Conservation (phyloP, 2,797 vertebrate genomes). For the Gymnoscopelus microlampas region DNA sequence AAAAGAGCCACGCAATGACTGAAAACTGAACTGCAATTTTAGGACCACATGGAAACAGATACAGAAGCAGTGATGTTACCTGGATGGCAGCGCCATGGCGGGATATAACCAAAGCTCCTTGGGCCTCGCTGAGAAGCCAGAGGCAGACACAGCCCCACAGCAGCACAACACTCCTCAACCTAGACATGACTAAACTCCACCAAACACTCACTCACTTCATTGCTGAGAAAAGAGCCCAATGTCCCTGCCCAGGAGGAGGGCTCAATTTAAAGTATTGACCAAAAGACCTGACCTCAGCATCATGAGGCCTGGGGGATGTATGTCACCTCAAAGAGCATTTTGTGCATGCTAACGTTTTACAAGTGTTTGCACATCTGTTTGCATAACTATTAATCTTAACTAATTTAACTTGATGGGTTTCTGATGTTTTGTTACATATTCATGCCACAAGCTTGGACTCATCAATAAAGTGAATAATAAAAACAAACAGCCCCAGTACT, state of each 20-base stretch:
- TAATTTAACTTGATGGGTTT: neutral
- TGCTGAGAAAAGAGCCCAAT: conserved; percentile 15
- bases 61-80: conserved; percentile 38
- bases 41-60: no score
- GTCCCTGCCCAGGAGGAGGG: conserved; percentile 50
- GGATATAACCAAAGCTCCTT: conserved; percentile 59
- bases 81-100: conserved; percentile 18
- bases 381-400: neutral
- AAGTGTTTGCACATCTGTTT: neutral
- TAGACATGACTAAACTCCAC: conserved; percentile 42
- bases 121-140: conserved; percentile 36
- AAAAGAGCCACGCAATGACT: no score
- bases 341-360: neutral
- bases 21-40: no score
- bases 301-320: neutral
- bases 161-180: conserved; percentile 55
- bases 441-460: neutral
- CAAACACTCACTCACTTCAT: conserved; percentile 55
- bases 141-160: conserved; percentile 62
- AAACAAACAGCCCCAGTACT: conserved; percentile 2
- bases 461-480: neutral
- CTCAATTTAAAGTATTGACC: conserved; percentile 26
- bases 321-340: neutral
- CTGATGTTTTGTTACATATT: neutral
- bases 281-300: conserved; percentile 20